Evolutionary conservation across 2,113 vertebrate species (phyloP).

Genomic region (Myodes glareolus): DNA sequence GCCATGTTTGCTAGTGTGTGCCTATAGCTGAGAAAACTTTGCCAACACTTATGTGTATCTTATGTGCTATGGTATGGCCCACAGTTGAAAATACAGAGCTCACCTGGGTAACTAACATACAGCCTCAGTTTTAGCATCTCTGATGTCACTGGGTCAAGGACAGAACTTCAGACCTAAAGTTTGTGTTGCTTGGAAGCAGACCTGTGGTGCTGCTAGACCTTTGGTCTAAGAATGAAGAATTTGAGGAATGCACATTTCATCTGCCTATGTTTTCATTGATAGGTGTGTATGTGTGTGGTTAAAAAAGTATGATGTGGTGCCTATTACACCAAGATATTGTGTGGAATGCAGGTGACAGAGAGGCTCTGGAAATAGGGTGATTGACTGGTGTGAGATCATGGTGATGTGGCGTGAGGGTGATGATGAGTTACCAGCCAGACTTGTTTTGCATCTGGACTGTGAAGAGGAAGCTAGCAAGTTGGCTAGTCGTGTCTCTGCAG

Average conservation of each 20-base stretch:
- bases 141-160: background rate
- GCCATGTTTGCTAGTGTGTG: background rate
- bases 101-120: background rate
- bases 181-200: background rate
- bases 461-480: constrained; percentile 4
- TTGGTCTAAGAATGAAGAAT: background rate
- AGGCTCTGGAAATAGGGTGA: constrained; percentile 7
- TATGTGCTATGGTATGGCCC: background rate
- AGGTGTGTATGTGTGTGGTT: too few species aligned
- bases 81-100: background rate
- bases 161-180: background rate
- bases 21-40: background rate
- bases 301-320: background rate
- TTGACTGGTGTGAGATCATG: background rate
- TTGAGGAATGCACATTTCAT: constrained; percentile 9
- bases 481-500: background rate
- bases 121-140: background rate
- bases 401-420: background rate
- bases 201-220: background rate
- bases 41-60: background rate
- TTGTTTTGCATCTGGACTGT: background rate
- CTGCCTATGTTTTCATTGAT: background rate
- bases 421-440: constrained; percentile 51
- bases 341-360: background rate
- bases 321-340: background rate